Conservation (phyloP, 2,113 vertebrate species). For the Ptyas mucosa region DNA sequence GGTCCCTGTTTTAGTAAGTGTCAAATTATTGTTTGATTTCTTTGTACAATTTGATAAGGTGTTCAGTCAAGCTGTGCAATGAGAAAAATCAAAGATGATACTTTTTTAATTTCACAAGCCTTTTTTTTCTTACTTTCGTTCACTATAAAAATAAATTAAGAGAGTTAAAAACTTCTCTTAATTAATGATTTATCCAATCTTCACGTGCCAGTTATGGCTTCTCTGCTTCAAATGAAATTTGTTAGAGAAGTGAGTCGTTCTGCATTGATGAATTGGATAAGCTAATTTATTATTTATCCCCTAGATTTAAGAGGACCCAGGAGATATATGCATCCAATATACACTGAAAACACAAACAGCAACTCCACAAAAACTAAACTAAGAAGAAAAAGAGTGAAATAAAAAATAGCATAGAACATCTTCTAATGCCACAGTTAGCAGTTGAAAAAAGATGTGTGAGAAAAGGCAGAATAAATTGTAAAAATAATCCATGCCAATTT, state of each 20-base stretch:
- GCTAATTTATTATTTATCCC: slow-evolving; percentile 8
- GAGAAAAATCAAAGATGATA: background rate
- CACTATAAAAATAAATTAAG: background rate
- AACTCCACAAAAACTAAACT: slow-evolving; percentile 2
- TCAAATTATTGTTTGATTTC: background rate
- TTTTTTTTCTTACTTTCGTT: background rate
- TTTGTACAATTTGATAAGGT: background rate
- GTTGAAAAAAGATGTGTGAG: background rate
- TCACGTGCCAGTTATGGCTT: background rate
- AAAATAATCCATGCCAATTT: background rate
- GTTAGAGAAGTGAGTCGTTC: slow-evolving; percentile 1
- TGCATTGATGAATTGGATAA: slow-evolving; percentile 25
- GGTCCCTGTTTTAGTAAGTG: background rate
- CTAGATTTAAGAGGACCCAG: slow-evolving; percentile 16
- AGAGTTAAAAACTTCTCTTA: background rate
- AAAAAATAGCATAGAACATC: background rate
- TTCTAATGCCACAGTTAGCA: background rate
- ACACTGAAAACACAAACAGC: background rate
- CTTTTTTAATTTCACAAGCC: background rate
- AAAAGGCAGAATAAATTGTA: background rate
- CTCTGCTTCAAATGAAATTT: slow-evolving; percentile 8
- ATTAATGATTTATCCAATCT: background rate
- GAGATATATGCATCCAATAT: slow-evolving; percentile 26
- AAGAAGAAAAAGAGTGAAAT: background rate
- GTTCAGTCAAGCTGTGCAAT: background rate